Evolutionary conservation across 2,797 vertebrate genomes (phyloP).

Genomic region (Sciaenops ocellatus): DNA sequence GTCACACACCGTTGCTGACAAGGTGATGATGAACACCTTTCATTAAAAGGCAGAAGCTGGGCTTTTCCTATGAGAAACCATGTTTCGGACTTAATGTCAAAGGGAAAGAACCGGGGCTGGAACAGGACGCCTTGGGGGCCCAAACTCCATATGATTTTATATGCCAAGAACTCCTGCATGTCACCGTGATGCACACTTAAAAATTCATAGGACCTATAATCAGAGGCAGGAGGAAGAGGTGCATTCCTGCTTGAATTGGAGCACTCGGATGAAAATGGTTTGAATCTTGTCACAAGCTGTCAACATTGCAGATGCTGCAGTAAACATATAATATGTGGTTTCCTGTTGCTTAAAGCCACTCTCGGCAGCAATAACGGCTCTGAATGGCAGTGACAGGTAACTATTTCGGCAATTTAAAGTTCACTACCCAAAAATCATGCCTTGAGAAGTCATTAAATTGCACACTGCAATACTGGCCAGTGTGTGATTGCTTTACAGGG

Average conservation of each 20-base stretch:
- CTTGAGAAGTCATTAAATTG: conserved; percentile 36
- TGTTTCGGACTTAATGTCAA: conserved; percentile 65
- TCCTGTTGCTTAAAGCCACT: conserved; percentile 28
- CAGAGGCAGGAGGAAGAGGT: conserved; percentile 12
- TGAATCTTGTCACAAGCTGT: conserved; percentile 44
- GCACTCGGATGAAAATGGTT: conserved; percentile 16
- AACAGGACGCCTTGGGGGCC: conserved; percentile 38
- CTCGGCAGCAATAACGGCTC: neutral
- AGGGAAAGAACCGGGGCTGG: conserved; percentile 27
- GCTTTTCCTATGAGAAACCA: conserved; percentile 56
- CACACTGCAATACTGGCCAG: neutral
- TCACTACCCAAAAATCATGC: conserved; percentile 19
- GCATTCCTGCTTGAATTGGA: conserved; percentile 14
- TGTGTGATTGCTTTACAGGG: conserved; percentile 22
- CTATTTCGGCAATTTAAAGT: conserved; percentile 35
- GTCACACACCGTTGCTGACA: conserved; percentile 79
- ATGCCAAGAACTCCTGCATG: conserved; percentile 43
- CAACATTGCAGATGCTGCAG: conserved; percentile 37
- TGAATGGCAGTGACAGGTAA: conserved; percentile 32
- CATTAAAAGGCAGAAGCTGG: conserved; percentile 76
- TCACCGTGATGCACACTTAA: conserved; percentile 42
- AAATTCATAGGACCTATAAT: conserved; percentile 38
- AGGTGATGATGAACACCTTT: conserved; percentile 84
- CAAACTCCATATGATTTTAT: conserved; percentile 47
- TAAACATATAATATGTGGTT: conserved; percentile 41